phyloP scores from a whole-genome alignment of 2,888 invertebrate genomes.

The Phyto melanocephala region DNA sequence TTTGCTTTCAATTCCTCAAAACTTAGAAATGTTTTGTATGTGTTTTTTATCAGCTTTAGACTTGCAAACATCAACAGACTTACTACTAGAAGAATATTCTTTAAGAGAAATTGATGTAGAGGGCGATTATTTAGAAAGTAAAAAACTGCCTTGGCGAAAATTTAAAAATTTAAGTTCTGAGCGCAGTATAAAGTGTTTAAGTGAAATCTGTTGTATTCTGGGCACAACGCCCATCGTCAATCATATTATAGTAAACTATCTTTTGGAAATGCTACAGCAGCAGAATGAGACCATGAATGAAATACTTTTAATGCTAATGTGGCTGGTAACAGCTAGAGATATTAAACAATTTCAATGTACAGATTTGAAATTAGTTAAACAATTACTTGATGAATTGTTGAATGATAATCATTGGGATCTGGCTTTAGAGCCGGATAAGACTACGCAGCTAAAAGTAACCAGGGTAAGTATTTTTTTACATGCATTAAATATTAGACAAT shows the following conservation, averaged over 20 bases:
- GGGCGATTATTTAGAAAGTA: slow-evolving; percentile 75
- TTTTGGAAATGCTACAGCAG: slow-evolving; percentile 82
- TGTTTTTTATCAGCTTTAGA: slow-evolving; percentile 81
- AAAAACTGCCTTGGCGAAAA: slow-evolving; percentile 82
- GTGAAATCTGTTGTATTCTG: slow-evolving; percentile 81
- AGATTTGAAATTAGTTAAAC: slow-evolving; percentile 67
- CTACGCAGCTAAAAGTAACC: slow-evolving; percentile 69
- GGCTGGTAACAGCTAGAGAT: slow-evolving; percentile 68
- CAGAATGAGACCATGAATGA: slow-evolving; percentile 82
- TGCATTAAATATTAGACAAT: too few species aligned
- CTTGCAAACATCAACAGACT: slow-evolving; percentile 79
- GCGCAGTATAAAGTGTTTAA: slow-evolving; percentile 80
- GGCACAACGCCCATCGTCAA: slow-evolving; percentile 80
- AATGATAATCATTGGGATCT: slow-evolving; percentile 76
- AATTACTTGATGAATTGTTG: slow-evolving; percentile 73
- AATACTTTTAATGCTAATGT: slow-evolving; percentile 76
- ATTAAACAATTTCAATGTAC: slow-evolving; percentile 41
- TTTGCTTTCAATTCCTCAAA: slow-evolving; percentile 80
- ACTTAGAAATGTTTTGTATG: slow-evolving; percentile 81
- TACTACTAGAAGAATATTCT: slow-evolving; percentile 80
- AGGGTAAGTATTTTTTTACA: slow-evolving; percentile 67
- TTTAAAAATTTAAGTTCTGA: slow-evolving; percentile 82
- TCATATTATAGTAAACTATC: slow-evolving; percentile 81
- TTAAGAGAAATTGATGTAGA: slow-evolving; percentile 73
- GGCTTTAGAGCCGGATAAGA: slow-evolving; percentile 73